Conservation (phyloP, 2,797 vertebrate genomes). For the Eutrigla gurnardus region DNA sequence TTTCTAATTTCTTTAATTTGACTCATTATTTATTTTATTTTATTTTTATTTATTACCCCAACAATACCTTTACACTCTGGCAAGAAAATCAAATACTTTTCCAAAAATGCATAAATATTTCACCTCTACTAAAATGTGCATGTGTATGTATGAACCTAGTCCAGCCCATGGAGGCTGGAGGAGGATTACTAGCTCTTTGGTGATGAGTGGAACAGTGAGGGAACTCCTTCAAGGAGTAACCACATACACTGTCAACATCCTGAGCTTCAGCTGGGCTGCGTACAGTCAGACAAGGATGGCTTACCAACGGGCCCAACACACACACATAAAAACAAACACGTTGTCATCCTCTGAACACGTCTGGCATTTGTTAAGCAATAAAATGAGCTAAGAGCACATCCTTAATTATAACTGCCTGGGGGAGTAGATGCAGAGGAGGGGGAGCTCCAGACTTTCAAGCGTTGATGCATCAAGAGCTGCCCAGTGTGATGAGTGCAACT, state of each 20-base stretch:
- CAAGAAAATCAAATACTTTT: background rate
- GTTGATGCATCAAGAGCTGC: conserved; percentile 46
- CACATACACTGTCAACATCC: conserved; percentile 33
- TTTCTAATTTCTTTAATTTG: too few species aligned
- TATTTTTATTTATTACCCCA: too few species aligned
- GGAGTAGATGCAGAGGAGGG: conserved; percentile 59
- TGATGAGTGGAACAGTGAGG: conserved; percentile 23
- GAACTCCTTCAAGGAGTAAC: conserved; percentile 35
- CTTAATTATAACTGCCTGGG: conserved; percentile 54
- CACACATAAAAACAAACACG: conserved; percentile 31
- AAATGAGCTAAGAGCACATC: conserved; percentile 46
- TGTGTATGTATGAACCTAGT: background rate
- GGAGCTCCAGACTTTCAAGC: conserved; percentile 50
- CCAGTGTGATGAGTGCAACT: conserved; percentile 30
- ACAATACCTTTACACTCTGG: too few species aligned
- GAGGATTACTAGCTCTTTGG: conserved; percentile 28
- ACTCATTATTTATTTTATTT: too few species aligned
- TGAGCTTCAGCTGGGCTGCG: conserved; percentile 34
- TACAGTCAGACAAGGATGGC: conserved; percentile 42
- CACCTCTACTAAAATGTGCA: background rate
- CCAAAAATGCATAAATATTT: background rate
- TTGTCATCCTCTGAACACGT: conserved; percentile 18
- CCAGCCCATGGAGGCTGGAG: conserved; percentile 6
- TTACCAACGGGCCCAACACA: conserved; percentile 20
- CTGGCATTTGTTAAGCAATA: conserved; percentile 47